Base-by-base conservation (phyloP, 2,888 invertebrate species). In the Tineola bisselliella region DNA sequence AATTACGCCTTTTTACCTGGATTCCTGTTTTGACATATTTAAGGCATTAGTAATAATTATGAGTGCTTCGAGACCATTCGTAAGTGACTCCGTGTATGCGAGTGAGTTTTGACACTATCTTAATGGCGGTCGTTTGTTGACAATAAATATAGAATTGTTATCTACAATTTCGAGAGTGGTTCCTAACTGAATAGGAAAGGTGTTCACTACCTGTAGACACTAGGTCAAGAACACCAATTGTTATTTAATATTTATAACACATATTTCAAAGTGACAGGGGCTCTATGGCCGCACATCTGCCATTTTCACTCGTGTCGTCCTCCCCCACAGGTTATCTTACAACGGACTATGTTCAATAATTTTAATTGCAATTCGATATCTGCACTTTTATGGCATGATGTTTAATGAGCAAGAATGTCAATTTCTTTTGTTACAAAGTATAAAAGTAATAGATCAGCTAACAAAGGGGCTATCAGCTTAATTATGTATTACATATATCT, bases 1-100 rank as follows among this genome's bases (percentile, higher is more conserved):
- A 86, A 87, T 87, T 84, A 86, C 84, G 82, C 81, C 84, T 86
- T 86, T 86, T 86, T 87, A 87, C 87, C 87, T 87, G 86, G 84
- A 84, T 86, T 83, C 84, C 84, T 87, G 87, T 87, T 87, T 87
- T 87, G 87, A 87, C 87, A 87, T 86, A 87, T 86, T 86, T 84
- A 87, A 87, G 84, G 86, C 81, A 87, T 87, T 87, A 84, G 84
- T 87, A 87, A 87, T 86, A 87, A 87, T 87, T 87, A 87, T 87
- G 87, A 87, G 83, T 84, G 82, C 81, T 79, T 73, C 73, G 71
- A 69, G 72, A 71, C 72, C 70, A 70, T 72, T 74, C 69, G 80
- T 81, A 81, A 77, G 76, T 76, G 69, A 74, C 73, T 77, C 74
- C 70, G 75, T 71, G 77, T 75, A 77, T 74, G 79, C 82, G 77